Evolutionary conservation across 1,140 invertebrate species (phyloP).

Genomic region (Drosophila watanabei): DNA sequence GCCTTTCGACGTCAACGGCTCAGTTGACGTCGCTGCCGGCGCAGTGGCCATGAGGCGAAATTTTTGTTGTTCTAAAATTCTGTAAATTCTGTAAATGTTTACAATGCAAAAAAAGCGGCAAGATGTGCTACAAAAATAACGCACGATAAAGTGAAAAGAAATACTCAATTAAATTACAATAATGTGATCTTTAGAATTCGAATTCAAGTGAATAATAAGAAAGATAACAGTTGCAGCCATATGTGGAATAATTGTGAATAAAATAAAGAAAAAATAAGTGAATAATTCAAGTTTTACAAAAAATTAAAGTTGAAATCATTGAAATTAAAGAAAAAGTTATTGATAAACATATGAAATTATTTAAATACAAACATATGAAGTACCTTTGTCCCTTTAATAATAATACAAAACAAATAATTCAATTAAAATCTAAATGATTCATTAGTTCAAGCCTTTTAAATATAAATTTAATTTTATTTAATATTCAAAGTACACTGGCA

Average conservation of each 20-base stretch:
- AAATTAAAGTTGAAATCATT: background rate
- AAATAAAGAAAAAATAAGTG: background rate
- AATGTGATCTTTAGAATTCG: slow-evolving; percentile 3
- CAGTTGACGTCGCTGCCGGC: slow-evolving; percentile 18
- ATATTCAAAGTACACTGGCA: too few species aligned
- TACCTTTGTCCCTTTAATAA: background rate
- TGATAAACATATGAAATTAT: background rate
- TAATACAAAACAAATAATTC: background rate
- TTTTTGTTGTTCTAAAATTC: slow-evolving; percentile 69
- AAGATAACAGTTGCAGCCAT: background rate
- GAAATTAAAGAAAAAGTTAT: background rate
- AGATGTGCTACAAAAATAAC: slow-evolving; percentile 13
- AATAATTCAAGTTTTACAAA: background rate
- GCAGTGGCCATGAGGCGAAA: slow-evolving; percentile 51
- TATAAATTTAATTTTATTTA: background rate
- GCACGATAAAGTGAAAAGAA: background rate
- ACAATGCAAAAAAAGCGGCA: slow-evolving; percentile 47
- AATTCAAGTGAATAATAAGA: slow-evolving; percentile 1
- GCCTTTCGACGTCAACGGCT: slow-evolving; percentile 31
- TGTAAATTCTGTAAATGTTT: slow-evolving; percentile 64
- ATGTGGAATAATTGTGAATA: background rate
- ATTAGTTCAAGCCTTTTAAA: background rate
- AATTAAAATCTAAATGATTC: background rate
- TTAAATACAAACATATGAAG: background rate
- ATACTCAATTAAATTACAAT: background rate